Percentiles rank a stretch among this genome's conserved stretches.
phyloP scores from a whole-genome alignment of 2,113 vertebrate species.

The Eclectus roratus region DNA sequence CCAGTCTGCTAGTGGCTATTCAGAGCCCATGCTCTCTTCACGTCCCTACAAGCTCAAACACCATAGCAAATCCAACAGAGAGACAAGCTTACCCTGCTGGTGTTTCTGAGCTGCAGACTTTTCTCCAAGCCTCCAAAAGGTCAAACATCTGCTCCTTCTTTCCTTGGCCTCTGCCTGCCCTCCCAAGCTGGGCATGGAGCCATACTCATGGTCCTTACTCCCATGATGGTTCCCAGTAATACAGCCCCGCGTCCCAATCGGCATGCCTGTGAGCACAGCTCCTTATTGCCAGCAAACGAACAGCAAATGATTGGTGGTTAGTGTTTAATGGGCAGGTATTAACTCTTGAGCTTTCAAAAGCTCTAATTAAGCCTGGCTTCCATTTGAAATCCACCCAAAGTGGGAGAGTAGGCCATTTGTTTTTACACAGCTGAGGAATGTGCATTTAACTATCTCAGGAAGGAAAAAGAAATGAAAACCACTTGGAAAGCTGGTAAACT shows the following conservation, averaged over 20 bases:
- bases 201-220: fast-evolving
- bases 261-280: neutral
- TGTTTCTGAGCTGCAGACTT: neutral
- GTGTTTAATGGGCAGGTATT: neutral
- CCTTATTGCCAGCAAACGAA: neutral
- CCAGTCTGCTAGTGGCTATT: neutral
- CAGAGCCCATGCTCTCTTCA: neutral
- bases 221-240: neutral
- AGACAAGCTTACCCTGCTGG: neutral
- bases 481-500: conserved; percentile 19
- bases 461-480: conserved; percentile 49
- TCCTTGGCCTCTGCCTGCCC: neutral
- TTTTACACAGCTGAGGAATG: conserved; percentile 43
- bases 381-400: neutral
- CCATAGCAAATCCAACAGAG: neutral
- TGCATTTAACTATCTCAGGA: conserved; percentile 38
- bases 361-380: conserved; percentile 49
- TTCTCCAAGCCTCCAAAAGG: neutral
- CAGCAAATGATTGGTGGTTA: neutral
- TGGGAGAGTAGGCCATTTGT: conserved; percentile 11
- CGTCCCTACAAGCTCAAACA: neutral
- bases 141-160: neutral
- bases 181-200: neutral
- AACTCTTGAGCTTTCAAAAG: conserved; percentile 30
- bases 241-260: neutral